These are phyloP conservation scores for Apotomis capreana DNA, from an alignment of 2,888 invertebrate genomes.

Conservation along the genomic window DNA sequence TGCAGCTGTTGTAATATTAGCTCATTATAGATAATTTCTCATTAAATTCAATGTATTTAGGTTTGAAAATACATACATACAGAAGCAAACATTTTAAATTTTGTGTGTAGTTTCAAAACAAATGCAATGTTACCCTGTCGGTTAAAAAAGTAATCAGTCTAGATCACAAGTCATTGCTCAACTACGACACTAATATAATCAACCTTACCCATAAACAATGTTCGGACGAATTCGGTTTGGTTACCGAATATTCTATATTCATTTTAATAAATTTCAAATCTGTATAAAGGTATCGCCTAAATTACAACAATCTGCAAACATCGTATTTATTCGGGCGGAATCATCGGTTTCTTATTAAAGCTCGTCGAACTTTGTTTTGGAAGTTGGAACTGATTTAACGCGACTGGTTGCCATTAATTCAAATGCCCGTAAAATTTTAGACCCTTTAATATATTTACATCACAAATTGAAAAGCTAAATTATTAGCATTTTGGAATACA, in stretches of 20 bases:
- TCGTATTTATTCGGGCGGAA: constrained; percentile 33
- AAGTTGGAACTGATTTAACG: constrained; percentile 35
- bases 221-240: not conserved
- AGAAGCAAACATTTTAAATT: no score
- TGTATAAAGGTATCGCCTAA: constrained; percentile 19
- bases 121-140: no score
- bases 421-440: constrained; percentile 31
- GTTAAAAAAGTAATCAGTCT: no score
- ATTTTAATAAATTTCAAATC: constrained; percentile 10
- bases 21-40: no score
- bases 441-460: constrained; percentile 15
- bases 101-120: no score
- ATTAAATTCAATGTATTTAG: no score
- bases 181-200: no score
- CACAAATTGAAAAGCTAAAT: constrained; percentile 4
- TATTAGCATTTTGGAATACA: not conserved
- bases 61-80: no score
- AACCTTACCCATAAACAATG: not conserved
- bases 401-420: constrained; percentile 26
- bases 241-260: not conserved
- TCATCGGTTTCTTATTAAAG: constrained; percentile 33
- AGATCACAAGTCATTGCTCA: no score
- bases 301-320: constrained; percentile 36
- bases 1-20: no score
- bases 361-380: constrained; percentile 41